Evolutionary conservation across 1,140 invertebrate genomes (phyloP), one percentile per base, ranked within the genome.

Genomic region (Hycleus cichorii): DNA sequence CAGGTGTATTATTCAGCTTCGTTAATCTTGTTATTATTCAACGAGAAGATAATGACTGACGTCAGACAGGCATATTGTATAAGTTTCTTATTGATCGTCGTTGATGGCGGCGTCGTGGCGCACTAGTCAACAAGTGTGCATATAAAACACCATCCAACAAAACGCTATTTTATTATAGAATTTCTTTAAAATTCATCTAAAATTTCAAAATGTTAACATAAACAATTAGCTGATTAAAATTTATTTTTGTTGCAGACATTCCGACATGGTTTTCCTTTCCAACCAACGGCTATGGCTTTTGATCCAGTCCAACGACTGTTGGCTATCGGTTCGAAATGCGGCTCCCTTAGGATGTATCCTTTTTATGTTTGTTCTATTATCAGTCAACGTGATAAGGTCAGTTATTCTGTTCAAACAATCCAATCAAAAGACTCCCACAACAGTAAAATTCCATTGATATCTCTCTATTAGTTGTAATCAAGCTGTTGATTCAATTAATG

Each of bases 191-290:
- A 18, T 1, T 18, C 18, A 18, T 18, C 1, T 18, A 18, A 18
- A 18, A 18, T 18, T 18, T 1, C 18, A 18, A 18, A 18, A 18
- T 18, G 18, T 18, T 18, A 18, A 18, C 18, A 18, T 18, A 18
- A 18, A 18, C 18, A 18, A 18, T 18, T 18, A 18, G 18, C 18
- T 1, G 18, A 18, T 18, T 18, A 18, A 18, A 18, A 18, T 18
- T 18, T 32, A 32, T 66, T 75, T 77, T 66, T 77, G 69, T 89
- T 88, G 12, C 88, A 97, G 94, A 97, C 94, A 67, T 93, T 96
- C 72, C 86, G 93, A 42, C 95, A 98, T 87, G 97, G 97, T 66
- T 99, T 99, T 81, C 97, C 97, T 59, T 92, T 94, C 78, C 91
- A 97, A 68, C 96, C 97, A 43, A 95, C 93, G 61, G 91, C 94